Percentiles rank a stretch among this genome's conserved stretches.
These are phyloP conservation scores for Diabrotica balteata DNA, from an alignment of 2,888 invertebrate genomes.

Conservation along the genomic window DNA sequence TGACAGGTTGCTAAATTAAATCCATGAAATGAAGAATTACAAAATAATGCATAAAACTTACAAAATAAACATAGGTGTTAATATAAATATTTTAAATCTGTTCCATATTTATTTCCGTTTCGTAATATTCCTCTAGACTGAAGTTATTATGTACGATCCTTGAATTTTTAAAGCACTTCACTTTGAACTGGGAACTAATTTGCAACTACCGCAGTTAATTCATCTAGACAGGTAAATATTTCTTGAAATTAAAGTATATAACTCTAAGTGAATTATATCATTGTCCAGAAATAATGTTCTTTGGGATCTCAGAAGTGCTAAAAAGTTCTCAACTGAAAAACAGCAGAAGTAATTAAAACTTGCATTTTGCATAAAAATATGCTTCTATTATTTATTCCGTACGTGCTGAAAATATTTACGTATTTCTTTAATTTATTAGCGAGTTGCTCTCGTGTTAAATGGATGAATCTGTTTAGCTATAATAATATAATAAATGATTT, in stretches of 20 bases:
- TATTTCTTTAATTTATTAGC: slow-evolving; percentile 34
- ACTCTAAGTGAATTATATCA: slow-evolving; percentile 14
- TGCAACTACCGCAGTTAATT: slow-evolving; percentile 4
- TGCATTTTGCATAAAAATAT: slow-evolving; percentile 47
- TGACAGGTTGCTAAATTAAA: too few relatives aligned
- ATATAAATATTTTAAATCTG: too few relatives aligned
- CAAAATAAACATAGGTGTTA: too few relatives aligned
- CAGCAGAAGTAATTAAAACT: slow-evolving; percentile 37
- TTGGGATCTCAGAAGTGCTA: slow-evolving; percentile 10
- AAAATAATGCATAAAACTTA: too few relatives aligned
- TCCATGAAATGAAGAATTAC: too few relatives aligned
- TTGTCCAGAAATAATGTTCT: slow-evolving; percentile 10
- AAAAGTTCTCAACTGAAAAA: slow-evolving; percentile 17
- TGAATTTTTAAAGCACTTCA: slow-evolving; percentile 4
- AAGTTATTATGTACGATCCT: slow-evolving; percentile 7
- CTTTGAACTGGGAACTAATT: slow-evolving; percentile 5
- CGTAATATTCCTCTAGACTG: not conserved
- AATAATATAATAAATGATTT: too few relatives aligned
- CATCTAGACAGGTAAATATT: slow-evolving; percentile 17
- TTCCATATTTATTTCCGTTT: too few relatives aligned
- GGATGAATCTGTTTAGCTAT: not conserved
- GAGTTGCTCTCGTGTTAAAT: slow-evolving; percentile 17
- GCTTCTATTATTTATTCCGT: slow-evolving; percentile 43
- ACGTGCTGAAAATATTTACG: slow-evolving; percentile 40
- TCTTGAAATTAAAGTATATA: slow-evolving; percentile 12